Evolutionary conservation across 2,797 vertebrate species (phyloP).

Genomic region (Microctenopoma steveboyesi): DNA sequence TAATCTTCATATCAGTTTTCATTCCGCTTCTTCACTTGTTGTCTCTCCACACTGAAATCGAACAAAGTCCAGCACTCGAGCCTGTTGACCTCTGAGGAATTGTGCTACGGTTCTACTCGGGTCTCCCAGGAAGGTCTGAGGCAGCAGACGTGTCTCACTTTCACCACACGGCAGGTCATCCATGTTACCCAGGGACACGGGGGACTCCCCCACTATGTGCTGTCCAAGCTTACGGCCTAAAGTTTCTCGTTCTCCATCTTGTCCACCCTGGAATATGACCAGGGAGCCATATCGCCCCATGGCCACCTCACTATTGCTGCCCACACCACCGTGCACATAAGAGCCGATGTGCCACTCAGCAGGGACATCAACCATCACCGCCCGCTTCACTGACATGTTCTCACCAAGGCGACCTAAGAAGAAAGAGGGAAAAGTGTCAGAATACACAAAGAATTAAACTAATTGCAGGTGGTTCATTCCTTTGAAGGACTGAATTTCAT

Average conservation of each 20-base stretch:
- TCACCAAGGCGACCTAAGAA: slow-evolving; percentile 89
- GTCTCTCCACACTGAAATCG: slow-evolving; percentile 90
- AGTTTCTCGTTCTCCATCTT: slow-evolving; percentile 72
- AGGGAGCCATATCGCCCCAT: slow-evolving; percentile 91
- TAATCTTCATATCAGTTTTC: slow-evolving; percentile 33
- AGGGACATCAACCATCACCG: slow-evolving; percentile 84
- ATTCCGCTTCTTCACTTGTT: slow-evolving; percentile 55
- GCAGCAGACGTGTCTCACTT: slow-evolving; percentile 88
- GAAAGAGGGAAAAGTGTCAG: slow-evolving; percentile 5
- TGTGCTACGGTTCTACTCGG: slow-evolving; percentile 88
- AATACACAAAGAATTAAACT: neutral
- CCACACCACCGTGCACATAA: slow-evolving; percentile 85
- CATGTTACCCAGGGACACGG: slow-evolving; percentile 85
- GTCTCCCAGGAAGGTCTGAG: slow-evolving; percentile 88
- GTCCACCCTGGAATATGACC: slow-evolving; percentile 84
- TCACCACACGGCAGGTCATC: slow-evolving; percentile 87
- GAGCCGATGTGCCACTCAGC: slow-evolving; percentile 87
- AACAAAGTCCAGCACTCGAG: slow-evolving; percentile 89
- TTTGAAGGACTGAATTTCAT: neutral
- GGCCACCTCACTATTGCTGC: slow-evolving; percentile 70
- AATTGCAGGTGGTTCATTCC: neutral
- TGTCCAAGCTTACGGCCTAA: slow-evolving; percentile 89
- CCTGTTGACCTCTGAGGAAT: slow-evolving; percentile 83
- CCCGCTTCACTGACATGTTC: slow-evolving; percentile 88
- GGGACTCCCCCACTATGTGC: slow-evolving; percentile 92